Evolutionary conservation across 2,888 invertebrate species (phyloP), one percentile per base, ranked within the genome.

Genomic region (Elgonia sp.): DNA sequence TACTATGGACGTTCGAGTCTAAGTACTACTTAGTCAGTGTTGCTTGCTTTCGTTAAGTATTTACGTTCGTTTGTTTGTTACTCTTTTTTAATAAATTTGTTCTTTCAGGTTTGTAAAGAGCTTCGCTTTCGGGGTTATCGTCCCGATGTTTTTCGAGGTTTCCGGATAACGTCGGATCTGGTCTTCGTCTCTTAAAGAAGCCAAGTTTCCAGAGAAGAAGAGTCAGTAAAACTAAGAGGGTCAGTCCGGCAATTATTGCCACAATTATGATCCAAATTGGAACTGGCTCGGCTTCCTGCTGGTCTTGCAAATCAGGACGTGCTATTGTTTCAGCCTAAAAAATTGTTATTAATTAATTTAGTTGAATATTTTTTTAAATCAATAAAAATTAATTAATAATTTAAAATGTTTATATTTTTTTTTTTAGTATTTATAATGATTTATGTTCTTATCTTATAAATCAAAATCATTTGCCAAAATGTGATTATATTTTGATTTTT

Each of bases 181-280:
- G 97, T 89, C 98, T 96, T 93, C 97, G 96, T 92, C 98, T 95
- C 93, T 98, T 98, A 95, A 98, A 98, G 96, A 98, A 98, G 75
- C 98, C 98, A 77, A 98, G 96, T 95, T 97, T 98, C 97, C 98
- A 98, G 85, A 99, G 95, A 29, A 97, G 96, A 72, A 97, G 95
- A 62, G 97, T 97, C 73, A 99, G 95, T 4, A 98, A 94, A 53
- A 98, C 96, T 50, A 99, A 95, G 21, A 99, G 95, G 89, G 99
- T 93, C 50, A 99, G 95, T 12, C 99, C 99, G 1, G 97, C 97
- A 83, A 98, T 95, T 75, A 98, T 96, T 50, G 99, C 97, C 72
- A 98, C 95, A 89, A 97, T 96, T 89, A 98, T 98, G 89, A 99
- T 97, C 98, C 98, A 98, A 90, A 97, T 95, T 16, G 98, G 97